Percentiles rank a stretch among this genome's conserved stretches.
Conservation (phyloP, 1,140 invertebrate genomes). For the Diorhabda sublineata region DNA sequence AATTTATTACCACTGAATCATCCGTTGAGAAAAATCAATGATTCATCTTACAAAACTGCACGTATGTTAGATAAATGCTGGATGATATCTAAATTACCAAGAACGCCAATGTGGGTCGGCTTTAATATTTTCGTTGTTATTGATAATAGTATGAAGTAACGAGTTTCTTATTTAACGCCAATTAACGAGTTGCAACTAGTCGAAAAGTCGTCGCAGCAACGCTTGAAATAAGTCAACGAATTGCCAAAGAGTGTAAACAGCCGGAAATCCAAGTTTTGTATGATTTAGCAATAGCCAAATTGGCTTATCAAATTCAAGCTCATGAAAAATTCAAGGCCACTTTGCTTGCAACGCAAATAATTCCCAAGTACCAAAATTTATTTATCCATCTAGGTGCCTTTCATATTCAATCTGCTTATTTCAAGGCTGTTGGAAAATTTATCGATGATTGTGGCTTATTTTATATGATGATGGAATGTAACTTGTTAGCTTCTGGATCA, state of each 20-base stretch:
- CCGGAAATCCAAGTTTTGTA: slow-evolving; percentile 41
- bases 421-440: slow-evolving; percentile 50
- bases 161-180: no score
- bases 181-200: no score
- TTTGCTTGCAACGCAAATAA: no score
- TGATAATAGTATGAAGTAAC: no score
- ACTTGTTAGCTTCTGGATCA: slow-evolving; percentile 43
- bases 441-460: slow-evolving; percentile 48
- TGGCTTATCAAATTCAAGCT: slow-evolving; percentile 45
- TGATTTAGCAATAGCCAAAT: slow-evolving; percentile 45
- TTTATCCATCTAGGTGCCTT: slow-evolving; percentile 51
- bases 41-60: not conserved
- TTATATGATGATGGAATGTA: slow-evolving; percentile 45
- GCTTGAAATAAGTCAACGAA: slow-evolving; percentile 13
- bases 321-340: slow-evolving; percentile 26
- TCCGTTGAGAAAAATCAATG: not conserved
- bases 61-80: slow-evolving; percentile 6
- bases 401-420: slow-evolving; percentile 50
- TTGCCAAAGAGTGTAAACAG: slow-evolving; percentile 16
- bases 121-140: no score
- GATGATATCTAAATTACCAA: not conserved
- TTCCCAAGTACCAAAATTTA: slow-evolving; percentile 43
- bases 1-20: not conserved
- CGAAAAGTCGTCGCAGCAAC: not conserved
- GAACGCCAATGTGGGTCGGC: not conserved